Evolutionary conservation across 2,113 vertebrate species (phyloP), one percentile per base, ranked within the genome.

Genomic region (Garra rufa): DNA sequence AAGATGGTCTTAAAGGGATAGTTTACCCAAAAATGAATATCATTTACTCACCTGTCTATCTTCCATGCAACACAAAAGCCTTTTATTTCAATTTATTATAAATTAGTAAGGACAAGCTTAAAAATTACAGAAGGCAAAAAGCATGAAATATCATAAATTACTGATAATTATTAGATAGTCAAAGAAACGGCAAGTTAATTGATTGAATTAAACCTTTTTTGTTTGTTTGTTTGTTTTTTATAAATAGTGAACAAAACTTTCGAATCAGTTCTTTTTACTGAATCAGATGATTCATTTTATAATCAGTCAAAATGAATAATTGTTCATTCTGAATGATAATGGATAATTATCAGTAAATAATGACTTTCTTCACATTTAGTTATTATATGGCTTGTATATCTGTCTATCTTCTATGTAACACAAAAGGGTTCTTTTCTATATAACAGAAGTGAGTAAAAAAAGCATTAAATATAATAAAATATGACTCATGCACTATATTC

Each of bases 1-100:
- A 67, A 67, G 17, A 67, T 13, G 26, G 44, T 48, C 48, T 76
- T 76, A 76, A 76, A 76, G 46, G 24, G 48, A 76, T 34, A 52
- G 46, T 19, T 76, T 24, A 21, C 15, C 9, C 17, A 11, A 30
- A 76, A 52, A 76, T 52, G 9, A 52, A 76, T 76, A 76, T 46
- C 1, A 46, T 46, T 46, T 44, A 73, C 41, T 24, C 41, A 44
- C 3, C 69, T 73, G 6, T 73, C 21, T 26, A 46, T 73, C 13
- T 73, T 73, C 21, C 15, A 11, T 44, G 41, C n/a, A 73, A 46
- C 21, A 24, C 41, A 26, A 73, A 73, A 73, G 11, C 11, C 6
- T 73, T 73, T 1, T 71, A n/a, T 44, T 24, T 43, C 19, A 10
- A 24, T 43, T 3, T 21, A 41, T 10, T 10, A 67, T 1, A 43